These are phyloP conservation scores for Manis crassicaudata DNA, from an alignment of 2,797 vertebrate genomes.

Conservation along the genomic window DNA sequence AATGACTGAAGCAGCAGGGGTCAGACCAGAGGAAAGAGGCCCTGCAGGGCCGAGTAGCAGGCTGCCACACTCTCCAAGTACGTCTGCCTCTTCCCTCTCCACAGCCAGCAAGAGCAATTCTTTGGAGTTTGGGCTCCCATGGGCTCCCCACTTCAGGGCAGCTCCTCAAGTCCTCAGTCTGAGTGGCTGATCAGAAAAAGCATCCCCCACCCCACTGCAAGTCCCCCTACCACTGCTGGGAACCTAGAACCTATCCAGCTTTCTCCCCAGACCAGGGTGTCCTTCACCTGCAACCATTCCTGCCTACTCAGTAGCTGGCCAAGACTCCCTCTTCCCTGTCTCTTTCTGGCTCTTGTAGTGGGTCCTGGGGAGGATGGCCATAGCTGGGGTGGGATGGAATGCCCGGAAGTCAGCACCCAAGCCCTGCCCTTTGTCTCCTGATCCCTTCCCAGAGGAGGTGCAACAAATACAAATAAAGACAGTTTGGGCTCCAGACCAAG, in stretches of 20 bases:
- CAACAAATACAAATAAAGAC: not conserved
- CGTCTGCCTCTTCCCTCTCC: not conserved
- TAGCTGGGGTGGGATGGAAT: not conserved
- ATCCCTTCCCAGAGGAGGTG: not conserved
- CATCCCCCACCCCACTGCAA: not conserved
- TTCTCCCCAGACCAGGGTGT: not conserved
- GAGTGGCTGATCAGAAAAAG: not conserved
- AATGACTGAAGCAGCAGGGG: no score
- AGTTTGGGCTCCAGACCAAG: not conserved
- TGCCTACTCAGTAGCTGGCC: not conserved
- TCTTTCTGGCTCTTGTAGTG: not conserved
- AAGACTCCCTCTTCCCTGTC: not conserved
- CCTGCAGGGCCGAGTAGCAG: not conserved
- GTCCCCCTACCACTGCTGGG: not conserved
- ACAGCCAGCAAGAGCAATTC: not conserved
- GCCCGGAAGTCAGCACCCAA: not conserved
- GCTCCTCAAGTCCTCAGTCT: not conserved
- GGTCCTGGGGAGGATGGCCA: not conserved
- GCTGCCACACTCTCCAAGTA: not conserved
- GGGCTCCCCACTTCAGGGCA: not conserved
- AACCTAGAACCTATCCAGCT: not conserved
- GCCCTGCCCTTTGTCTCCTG: not conserved
- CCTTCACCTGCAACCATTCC: not conserved
- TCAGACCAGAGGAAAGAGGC: not conserved
- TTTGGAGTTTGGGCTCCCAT: not conserved